Evolutionary conservation across 2,888 invertebrate genomes (phyloP).

Genomic region (Synanthedon vespiformis): DNA sequence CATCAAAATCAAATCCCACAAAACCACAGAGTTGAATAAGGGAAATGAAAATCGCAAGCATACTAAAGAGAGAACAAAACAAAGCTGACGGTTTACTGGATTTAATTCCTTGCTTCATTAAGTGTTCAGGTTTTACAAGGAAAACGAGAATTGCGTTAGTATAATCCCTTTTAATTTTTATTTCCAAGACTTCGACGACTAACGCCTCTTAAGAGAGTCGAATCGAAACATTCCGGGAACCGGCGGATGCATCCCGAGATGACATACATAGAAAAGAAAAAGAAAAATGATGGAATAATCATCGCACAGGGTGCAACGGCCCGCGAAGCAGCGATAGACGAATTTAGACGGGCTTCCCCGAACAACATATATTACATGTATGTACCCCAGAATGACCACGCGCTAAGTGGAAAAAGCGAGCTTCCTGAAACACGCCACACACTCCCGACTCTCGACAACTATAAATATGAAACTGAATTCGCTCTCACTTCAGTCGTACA

Average conservation of each 20-base stretch:
- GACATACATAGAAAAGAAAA: conserved; percentile 9
- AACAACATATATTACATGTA: conserved; percentile 34
- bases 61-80: too few relatives aligned
- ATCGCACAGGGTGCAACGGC: conserved; percentile 20
- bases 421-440: conserved; percentile 55
- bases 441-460: conserved; percentile 31
- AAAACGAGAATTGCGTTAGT: too few relatives aligned
- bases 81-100: too few relatives aligned
- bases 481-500: conserved; percentile 54
- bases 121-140: too few relatives aligned
- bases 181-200: too few relatives aligned
- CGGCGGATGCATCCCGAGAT: background rate
- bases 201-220: too few relatives aligned
- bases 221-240: background rate
- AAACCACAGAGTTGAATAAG: too few relatives aligned
- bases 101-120: too few relatives aligned
- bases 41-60: too few relatives aligned
- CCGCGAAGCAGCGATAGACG: conserved; percentile 15
- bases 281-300: conserved; percentile 5
- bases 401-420: conserved; percentile 43
- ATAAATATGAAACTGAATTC: conserved; percentile 60
- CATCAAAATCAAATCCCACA: too few relatives aligned
- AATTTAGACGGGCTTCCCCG: conserved; percentile 59
- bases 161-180: too few relatives aligned
- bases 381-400: conserved; percentile 47